phyloP scores from a whole-genome alignment of 2,888 invertebrate genomes.

The Leptinotarsa tumamoca region DNA sequence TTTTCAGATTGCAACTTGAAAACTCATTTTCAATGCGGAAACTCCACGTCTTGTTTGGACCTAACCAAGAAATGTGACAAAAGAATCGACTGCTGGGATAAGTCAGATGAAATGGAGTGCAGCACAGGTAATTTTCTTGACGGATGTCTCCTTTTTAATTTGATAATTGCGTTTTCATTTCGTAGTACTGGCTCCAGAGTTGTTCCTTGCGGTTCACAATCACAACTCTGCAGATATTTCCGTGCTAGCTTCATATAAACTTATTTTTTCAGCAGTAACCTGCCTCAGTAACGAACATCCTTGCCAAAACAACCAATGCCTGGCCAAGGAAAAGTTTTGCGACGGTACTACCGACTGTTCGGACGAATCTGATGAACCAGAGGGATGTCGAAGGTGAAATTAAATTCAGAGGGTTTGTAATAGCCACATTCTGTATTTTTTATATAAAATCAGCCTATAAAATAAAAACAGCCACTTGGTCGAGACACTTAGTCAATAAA shows the following conservation, averaged over 20 bases:
- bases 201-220: background rate
- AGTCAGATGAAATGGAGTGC: constrained; percentile 80
- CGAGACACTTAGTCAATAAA: constrained; percentile 23
- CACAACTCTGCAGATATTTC: too few relatives aligned
- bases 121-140: constrained; percentile 69
- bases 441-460: constrained; percentile 17
- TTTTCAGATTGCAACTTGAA: constrained; percentile 75
- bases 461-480: constrained; percentile 5
- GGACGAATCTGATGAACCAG: constrained; percentile 77
- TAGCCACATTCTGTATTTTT: constrained; percentile 10
- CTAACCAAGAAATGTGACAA: constrained; percentile 78
- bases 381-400: constrained; percentile 64
- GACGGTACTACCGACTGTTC: constrained; percentile 76
- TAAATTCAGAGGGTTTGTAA: background rate
- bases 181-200: background rate
- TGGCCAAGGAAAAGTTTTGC: constrained; percentile 72
- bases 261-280: constrained; percentile 38
- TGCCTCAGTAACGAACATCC: constrained; percentile 53
- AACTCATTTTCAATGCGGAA: constrained; percentile 80
- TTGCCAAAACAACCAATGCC: constrained; percentile 75
- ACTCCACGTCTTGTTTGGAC: constrained; percentile 79
- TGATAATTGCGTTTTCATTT: too few relatives aligned
- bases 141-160: too few relatives aligned
- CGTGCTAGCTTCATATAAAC: background rate
- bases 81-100: constrained; percentile 83